phyloP scores from a whole-genome alignment of 1,140 invertebrate genomes.

The Galleria mellonella region DNA sequence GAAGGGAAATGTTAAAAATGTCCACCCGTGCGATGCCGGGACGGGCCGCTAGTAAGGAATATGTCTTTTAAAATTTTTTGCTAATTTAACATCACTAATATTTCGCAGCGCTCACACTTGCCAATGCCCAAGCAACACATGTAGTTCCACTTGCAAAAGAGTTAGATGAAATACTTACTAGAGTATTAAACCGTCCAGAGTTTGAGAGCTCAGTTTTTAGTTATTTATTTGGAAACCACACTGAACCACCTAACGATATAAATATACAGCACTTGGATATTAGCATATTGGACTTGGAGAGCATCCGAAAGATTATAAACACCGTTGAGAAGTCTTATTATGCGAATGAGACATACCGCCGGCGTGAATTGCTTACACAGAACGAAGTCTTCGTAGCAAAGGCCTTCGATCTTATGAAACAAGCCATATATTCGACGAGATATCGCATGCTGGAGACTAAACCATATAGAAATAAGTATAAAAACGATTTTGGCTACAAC shows the following conservation, averaged over 20 bases:
- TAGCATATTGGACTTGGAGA: constrained; percentile 14
- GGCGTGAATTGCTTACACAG: too few species aligned
- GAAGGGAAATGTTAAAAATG: too few species aligned
- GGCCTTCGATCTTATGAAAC: constrained; percentile 31
- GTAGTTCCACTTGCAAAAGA: constrained; percentile 3
- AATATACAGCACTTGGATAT: constrained; percentile 11
- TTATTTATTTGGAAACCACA: constrained; percentile 3
- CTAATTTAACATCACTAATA: too few species aligned
- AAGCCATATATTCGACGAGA: constrained; percentile 31
- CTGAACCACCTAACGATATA: neutral
- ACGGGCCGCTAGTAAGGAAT: too few species aligned
- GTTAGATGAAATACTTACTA: constrained; percentile 9
- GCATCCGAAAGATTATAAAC: constrained; percentile 13
- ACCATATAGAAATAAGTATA: constrained; percentile 7
- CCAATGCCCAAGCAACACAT: too few species aligned
- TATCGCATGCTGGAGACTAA: constrained; percentile 18
- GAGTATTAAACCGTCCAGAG: constrained; percentile 5
- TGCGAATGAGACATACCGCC: neutral
- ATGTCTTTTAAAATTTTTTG: too few species aligned
- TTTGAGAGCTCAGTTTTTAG: constrained; percentile 5
- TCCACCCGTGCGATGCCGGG: too few species aligned
- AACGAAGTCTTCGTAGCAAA: neutral
- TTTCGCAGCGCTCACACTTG: too few species aligned
- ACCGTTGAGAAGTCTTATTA: constrained; percentile 9
- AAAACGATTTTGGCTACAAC: constrained; percentile 12